phyloP scores from a whole-genome alignment of 1,140 invertebrate species.

The Babylonia areolata region DNA sequence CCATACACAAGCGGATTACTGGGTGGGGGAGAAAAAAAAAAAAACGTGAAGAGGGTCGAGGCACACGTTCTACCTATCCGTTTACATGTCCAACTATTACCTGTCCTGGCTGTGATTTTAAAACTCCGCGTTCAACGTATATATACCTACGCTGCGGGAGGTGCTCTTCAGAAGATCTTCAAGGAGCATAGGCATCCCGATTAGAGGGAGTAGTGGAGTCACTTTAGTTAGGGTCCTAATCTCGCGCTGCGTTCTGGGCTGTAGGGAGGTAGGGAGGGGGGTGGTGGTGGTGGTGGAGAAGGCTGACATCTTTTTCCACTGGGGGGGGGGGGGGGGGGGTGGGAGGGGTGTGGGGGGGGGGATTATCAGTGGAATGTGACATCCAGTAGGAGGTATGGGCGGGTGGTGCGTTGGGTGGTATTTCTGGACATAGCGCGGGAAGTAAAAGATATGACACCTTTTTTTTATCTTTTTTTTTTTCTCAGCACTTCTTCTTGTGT shows the following conservation, averaged over 20 bases:
- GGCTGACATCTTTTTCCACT: background rate
- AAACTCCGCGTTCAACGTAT: background rate
- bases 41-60: background rate
- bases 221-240: background rate
- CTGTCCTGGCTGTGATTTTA: background rate
- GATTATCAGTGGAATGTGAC: background rate
- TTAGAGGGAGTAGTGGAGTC: background rate
- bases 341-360: background rate
- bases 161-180: background rate
- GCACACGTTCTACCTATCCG: constrained; percentile 23
- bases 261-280: too few species aligned
- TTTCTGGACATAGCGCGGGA: too few species aligned
- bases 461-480: too few species aligned
- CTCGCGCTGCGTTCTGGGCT: background rate
- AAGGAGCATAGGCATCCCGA: background rate
- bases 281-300: background rate
- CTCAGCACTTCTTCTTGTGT: too few species aligned
- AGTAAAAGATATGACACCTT: too few species aligned
- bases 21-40: too few species aligned
- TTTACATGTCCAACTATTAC: constrained; percentile 31
- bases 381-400: too few species aligned
- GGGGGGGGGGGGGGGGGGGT: too few species aligned
- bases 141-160: background rate
- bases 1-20: constrained; percentile 19
- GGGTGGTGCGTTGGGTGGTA: too few species aligned